Conservation (phyloP, 2,113 vertebrate species). For the Oenanthe oenanthe region DNA sequence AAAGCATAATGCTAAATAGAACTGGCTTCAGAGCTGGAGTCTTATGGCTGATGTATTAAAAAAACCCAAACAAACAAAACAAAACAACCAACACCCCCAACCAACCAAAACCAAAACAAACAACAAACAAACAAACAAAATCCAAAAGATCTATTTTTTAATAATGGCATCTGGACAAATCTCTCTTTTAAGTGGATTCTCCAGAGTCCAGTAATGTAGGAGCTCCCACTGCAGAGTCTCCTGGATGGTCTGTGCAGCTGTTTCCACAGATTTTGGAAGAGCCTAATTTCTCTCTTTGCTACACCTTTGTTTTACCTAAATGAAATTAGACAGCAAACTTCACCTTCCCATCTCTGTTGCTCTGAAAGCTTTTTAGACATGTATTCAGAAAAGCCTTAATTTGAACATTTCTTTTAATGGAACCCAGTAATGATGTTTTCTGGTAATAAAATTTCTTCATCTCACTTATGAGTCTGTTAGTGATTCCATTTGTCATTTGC, state of each 20-base stretch:
- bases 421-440: fast-evolving
- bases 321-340: not conserved
- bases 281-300: not conserved
- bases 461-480: not conserved
- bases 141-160: not conserved
- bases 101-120: not conserved
- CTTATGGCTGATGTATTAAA: not conserved
- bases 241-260: not conserved
- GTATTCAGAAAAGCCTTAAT: not conserved
- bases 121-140: not conserved
- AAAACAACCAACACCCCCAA: too few species aligned
- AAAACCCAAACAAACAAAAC: too few species aligned
- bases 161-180: not conserved
- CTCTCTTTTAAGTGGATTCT: not conserved
- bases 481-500: not conserved
- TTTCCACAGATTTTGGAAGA: not conserved
- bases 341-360: not conserved
- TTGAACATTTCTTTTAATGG: not conserved
- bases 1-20: not conserved
- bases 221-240: not conserved
- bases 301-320: not conserved
- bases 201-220: fast-evolving
- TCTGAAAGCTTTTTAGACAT: not conserved
- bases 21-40: not conserved
- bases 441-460: not conserved